Percentiles rank a stretch among this genome's conserved stretches.
Evolutionary conservation across 2,113 vertebrate genomes (phyloP).

Genomic region (Ondatra zibethicus): DNA sequence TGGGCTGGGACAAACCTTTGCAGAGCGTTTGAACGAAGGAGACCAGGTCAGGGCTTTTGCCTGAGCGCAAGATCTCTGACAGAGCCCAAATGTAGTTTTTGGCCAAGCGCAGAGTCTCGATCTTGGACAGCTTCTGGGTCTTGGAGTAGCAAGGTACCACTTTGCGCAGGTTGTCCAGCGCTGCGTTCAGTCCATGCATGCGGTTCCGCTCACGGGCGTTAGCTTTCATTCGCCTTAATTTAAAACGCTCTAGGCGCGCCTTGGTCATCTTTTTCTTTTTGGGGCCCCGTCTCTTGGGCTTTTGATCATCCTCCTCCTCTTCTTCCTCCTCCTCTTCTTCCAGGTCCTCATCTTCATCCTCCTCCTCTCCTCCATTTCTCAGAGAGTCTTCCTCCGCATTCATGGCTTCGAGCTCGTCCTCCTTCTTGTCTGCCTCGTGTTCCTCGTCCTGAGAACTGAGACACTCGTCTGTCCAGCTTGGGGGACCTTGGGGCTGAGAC

Average conservation of each 20-base stretch:
- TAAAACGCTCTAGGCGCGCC: slow-evolving; percentile 97
- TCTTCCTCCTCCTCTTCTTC: slow-evolving; percentile 90
- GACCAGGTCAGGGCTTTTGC: slow-evolving; percentile 97
- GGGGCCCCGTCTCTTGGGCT: slow-evolving; percentile 96
- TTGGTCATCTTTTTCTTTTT: slow-evolving; percentile 99
- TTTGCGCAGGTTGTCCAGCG: slow-evolving; percentile 97
- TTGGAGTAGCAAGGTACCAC: slow-evolving; percentile 99
- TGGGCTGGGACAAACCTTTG: slow-evolving; percentile 98
- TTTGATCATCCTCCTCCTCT: slow-evolving; percentile 94
- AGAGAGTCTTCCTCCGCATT: slow-evolving; percentile 82
- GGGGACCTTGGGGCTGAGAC: slow-evolving; percentile 88
- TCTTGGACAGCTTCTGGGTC: slow-evolving; percentile 99
- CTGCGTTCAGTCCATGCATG: slow-evolving; percentile 98
- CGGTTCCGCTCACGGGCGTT: slow-evolving; percentile 98
- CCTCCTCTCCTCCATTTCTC: slow-evolving; percentile 84
- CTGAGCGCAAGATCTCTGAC: slow-evolving; percentile 96
- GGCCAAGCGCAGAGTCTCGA: slow-evolving; percentile 97
- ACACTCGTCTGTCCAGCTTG: slow-evolving; percentile 90
- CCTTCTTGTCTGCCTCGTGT: slow-evolving; percentile 89
- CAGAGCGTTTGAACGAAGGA: slow-evolving; percentile 98
- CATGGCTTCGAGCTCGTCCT: slow-evolving; percentile 81
- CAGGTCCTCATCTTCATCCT: slow-evolving; percentile 91
- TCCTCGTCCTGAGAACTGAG: slow-evolving; percentile 91
- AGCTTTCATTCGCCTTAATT: slow-evolving; percentile 97
- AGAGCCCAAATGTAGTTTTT: slow-evolving; percentile 99